Conservation (phyloP, 92 coral and sea anemone genomes). For the Micromussa lordhowensis region DNA sequence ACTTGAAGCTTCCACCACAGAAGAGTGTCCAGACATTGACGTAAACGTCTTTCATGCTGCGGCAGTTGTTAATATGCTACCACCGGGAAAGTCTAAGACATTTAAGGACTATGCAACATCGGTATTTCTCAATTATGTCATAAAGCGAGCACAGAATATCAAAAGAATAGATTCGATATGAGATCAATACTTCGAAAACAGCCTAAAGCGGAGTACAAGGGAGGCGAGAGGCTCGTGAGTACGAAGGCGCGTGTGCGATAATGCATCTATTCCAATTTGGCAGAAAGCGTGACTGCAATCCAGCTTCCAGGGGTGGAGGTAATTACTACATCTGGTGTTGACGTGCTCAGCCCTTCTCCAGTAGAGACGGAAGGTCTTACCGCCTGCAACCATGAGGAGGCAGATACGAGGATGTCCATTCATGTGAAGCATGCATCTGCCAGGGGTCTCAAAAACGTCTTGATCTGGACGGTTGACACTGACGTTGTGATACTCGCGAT, state of each 20-base stretch:
- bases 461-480: no score
- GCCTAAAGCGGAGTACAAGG: slow-evolving; percentile 46
- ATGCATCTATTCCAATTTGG: slow-evolving; percentile 35
- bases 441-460: no score
- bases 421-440: no score
- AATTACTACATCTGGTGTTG: no score
- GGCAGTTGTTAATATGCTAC: slow-evolving; percentile 56
- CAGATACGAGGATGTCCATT: no score
- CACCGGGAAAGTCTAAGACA: slow-evolving; percentile 60
- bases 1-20: slow-evolving; percentile 15
- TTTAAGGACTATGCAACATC: slow-evolving; percentile 37
- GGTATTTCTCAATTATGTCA: slow-evolving; percentile 40
- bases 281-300: slow-evolving; percentile 52
- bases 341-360: no score
- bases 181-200: slow-evolving; percentile 9
- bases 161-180: slow-evolving; percentile 20
- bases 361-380: no score
- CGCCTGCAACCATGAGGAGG: no score
- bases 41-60: slow-evolving; percentile 66
- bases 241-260: slow-evolving; percentile 51
- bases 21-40: slow-evolving; percentile 53
- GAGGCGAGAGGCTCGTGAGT: slow-evolving; percentile 58
- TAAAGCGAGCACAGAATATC: slow-evolving; percentile 43
- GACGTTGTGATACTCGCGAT: no score
- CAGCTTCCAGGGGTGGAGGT: no score